These are phyloP conservation scores for Ophioninae sp. DNA, from an alignment of 2,888 invertebrate species.

Conservation along the genomic window DNA sequence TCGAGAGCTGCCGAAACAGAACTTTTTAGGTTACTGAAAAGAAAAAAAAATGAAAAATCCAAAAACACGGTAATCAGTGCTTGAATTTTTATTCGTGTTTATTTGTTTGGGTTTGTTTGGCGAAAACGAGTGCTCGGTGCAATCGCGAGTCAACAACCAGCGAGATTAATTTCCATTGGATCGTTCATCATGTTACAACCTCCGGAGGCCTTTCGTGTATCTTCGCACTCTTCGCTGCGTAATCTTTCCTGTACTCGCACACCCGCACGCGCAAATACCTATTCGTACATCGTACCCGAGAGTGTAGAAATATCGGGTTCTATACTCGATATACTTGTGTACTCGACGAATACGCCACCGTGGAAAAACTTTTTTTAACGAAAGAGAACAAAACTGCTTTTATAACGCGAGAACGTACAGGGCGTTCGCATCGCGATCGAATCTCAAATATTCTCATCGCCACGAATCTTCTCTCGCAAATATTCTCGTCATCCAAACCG, in stretches of 20 bases:
- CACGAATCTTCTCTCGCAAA: background rate
- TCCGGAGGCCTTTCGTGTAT: constrained; percentile 54
- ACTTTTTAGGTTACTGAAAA: too few relatives aligned
- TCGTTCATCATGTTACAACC: constrained; percentile 57
- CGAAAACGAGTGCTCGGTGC: constrained; percentile 20
- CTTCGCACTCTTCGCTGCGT: constrained; percentile 56
- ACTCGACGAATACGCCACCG: constrained; percentile 19
- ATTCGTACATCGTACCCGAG: background rate
- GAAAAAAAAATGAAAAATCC: too few relatives aligned
- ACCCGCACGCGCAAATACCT: constrained; percentile 6
- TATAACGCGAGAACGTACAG: constrained; percentile 1
- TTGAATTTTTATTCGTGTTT: background rate
- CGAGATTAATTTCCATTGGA: constrained; percentile 55
- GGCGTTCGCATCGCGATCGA: background rate
- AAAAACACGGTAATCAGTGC: background rate
- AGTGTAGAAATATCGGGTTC: constrained; percentile 32
- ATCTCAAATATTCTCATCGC: background rate
- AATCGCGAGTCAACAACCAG: constrained; percentile 38
- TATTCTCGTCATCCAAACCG: too few relatives aligned
- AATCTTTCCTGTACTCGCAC: constrained; percentile 43
- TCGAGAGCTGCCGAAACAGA: too few relatives aligned
- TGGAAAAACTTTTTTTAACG: constrained; percentile 2
- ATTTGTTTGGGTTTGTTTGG: background rate
- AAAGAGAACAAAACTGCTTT: constrained; percentile 3
- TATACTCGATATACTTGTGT: constrained; percentile 31